Evolutionary conservation across 2,888 invertebrate species (phyloP).

Genomic region (Hyposoter dolosus): DNA sequence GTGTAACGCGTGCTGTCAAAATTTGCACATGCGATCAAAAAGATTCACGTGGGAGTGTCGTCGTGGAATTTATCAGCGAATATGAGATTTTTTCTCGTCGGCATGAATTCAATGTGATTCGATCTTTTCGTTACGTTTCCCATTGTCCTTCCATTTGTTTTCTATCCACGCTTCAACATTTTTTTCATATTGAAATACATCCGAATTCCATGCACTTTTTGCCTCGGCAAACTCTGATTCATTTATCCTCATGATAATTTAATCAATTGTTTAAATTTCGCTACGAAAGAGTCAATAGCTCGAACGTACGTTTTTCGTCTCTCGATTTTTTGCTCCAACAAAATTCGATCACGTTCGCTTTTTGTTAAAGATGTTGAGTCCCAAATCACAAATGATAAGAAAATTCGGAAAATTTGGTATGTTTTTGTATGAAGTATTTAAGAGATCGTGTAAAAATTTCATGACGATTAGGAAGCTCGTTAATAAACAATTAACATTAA

Average conservation of each 20-base stretch:
- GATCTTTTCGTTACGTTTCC: neutral
- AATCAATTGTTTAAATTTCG: neutral
- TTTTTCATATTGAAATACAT: neutral
- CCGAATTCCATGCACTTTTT: neutral
- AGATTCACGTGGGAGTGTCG: neutral
- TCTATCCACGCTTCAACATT: neutral
- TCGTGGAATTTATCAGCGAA: neutral
- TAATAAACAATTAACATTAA: too few species aligned
- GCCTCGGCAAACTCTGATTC: neutral
- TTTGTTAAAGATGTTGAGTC: too few species aligned
- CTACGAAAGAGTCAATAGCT: neutral
- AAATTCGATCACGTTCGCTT: neutral
- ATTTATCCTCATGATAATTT: neutral
- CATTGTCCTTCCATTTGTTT: slow-evolving; percentile 13
- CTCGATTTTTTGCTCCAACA: neutral
- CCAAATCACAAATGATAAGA: too few species aligned
- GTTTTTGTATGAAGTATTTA: too few species aligned
- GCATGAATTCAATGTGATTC: neutral
- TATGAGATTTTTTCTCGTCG: neutral
- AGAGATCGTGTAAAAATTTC: too few species aligned
- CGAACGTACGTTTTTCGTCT: neutral
- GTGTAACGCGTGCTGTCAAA: neutral
- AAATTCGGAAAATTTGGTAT: too few species aligned
- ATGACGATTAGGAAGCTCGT: too few species aligned
- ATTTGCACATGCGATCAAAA: neutral